Percentiles rank a stretch among this genome's conserved stretches.
Evolutionary conservation across 2,888 invertebrate species (phyloP).

Genomic region (Ennomos quercinarius): DNA sequence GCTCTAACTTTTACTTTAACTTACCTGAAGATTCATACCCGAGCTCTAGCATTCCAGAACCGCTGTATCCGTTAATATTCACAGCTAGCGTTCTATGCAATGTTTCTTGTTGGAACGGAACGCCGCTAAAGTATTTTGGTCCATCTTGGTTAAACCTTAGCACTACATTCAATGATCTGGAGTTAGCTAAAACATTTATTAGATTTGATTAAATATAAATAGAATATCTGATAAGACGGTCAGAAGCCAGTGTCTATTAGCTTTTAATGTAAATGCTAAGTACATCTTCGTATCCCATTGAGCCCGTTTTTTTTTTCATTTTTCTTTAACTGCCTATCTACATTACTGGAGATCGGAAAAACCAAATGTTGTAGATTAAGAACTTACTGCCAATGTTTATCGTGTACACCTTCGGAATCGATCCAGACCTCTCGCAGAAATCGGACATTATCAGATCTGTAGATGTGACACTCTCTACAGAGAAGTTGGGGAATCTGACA

Average conservation of each 20-base stretch:
- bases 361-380: background rate
- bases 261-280: no score
- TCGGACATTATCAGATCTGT: constrained; percentile 78
- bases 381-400: constrained; percentile 80
- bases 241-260: no score
- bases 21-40: constrained; percentile 63
- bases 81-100: constrained; percentile 56
- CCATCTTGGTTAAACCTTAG: constrained; percentile 60
- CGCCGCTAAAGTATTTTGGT: constrained; percentile 55
- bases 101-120: constrained; percentile 59
- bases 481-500: constrained; percentile 74
- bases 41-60: constrained; percentile 67
- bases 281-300: no score
- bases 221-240: no score
- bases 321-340: no score
- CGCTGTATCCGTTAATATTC: constrained; percentile 63
- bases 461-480: constrained; percentile 66
- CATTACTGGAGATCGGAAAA: no score
- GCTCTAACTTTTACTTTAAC: background rate
- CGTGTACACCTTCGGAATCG: constrained; percentile 75
- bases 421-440: constrained; percentile 69
- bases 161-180: constrained; percentile 50
- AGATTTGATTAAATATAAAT: no score
- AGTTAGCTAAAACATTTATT: no score
- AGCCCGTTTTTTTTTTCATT: no score